Base-by-base conservation (phyloP, 2,113 vertebrate species). In the Melanerpes formicivorus region DNA sequence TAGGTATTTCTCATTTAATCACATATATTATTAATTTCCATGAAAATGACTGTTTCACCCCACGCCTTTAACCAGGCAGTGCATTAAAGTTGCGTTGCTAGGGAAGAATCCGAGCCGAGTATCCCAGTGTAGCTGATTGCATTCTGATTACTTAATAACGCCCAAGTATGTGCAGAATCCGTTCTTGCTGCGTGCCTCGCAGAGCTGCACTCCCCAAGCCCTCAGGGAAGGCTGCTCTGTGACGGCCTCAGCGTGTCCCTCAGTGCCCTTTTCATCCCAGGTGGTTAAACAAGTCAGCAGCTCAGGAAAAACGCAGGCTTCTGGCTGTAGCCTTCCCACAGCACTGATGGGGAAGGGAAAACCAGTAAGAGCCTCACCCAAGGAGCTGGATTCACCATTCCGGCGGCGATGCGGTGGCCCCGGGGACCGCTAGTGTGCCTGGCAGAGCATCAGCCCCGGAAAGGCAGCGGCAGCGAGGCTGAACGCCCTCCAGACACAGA, bases 1-100 rank as follows among this genome's bases (percentile, higher is more conserved):
- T 88, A 90, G 93, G 85, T 95, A 87, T 95, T 93, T 91, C 54
- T 91, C 84, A 95, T 93, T 96, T 95, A 95, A 96, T 95, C 65
- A 93, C 87, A 92, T 93, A 59, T 81, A 95, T 96, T 94, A 93
- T 95, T 95, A 91, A 96, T 94, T 80, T 83, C 70, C 85, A 40
- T 8, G 55, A 90, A 90, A 87, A 93, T 75, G 83, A 94, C 62
- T 73, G 60, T 81, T 96, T 83, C 91, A 65, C 89, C n/a, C 55
- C 75, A 67, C 0, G 59, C 70, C 72, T 95, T 90, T 92, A 93
- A 96, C 76, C 79, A 95, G 79, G 18, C 58, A 54, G 34, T 29
- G 69, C 58, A 73, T 93, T 81, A 70, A 94, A 94, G 82, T 65
- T 83, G 80, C 73, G 85, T 94, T 95, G 94, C 87, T 94, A 93